Evolutionary conservation across 2,797 vertebrate genomes (phyloP), one percentile per base, ranked within the genome.

Genomic region (Mallotus villosus): DNA sequence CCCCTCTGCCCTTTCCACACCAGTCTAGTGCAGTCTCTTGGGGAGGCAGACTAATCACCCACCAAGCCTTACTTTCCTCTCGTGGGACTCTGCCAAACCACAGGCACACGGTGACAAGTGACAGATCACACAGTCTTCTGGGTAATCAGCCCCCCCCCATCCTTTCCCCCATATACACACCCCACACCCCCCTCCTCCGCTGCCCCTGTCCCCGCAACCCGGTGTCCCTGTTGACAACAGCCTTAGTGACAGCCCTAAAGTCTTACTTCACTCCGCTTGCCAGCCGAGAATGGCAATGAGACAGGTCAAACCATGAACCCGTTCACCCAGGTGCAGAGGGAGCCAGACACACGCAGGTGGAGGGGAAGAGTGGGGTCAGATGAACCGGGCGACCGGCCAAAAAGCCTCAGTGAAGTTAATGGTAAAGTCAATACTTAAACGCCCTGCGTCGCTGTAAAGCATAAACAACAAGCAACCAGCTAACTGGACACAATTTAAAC

Each of bases 1-100:
- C 24, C n/a, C 16, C 7, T 21, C 9, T 55, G 14, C 5, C 22
- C 64, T 25, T 14, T 9, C 46, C 8, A 5, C 9, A 19, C 19
- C 24, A 16, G 41, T n/a, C 46, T 55, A 1, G 16, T 16, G 37
- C n/a, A 46, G 12, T 24, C 37, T n/a, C 37, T 25, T 12, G 53
- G 67, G 76, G 27, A 29, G 49, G 21, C 37, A 34, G 71, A 77
- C 66, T 74, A 77, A 82, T 86, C 75, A 78, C 79, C 79, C 73
- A 71, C 32, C 17, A 58, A 67, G 69, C 72, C 53, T 73, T 74
- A 69, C 55, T 5, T 5, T 68, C 75, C 49, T 75, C 72, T 55
- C 57, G 21, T 19, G 70, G 70, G 73, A 76, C 19, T 73, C 62
- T 72, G 46, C 76, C 63, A 77, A 75, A 76, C 66, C 60, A 55